Conservation (phyloP, 2,888 invertebrate species). For the Drosophila pegasa region DNA sequence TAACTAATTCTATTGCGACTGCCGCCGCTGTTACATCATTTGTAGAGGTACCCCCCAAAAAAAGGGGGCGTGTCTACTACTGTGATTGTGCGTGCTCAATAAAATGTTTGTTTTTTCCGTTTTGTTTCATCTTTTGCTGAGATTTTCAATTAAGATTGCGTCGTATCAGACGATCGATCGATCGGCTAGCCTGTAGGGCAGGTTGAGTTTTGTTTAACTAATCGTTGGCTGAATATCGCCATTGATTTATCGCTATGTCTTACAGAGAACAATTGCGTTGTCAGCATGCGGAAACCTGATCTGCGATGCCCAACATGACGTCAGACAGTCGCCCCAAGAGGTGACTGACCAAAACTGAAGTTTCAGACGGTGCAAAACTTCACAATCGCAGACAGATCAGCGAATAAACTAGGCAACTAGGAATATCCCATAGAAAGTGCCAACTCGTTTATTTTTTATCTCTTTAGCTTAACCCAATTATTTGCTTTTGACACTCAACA, state of each 20-base stretch:
- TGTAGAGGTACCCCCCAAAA: neutral
- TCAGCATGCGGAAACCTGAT: constrained; percentile 38
- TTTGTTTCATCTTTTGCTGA: constrained; percentile 1
- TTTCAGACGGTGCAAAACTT: neutral
- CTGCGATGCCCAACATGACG: constrained; percentile 21
- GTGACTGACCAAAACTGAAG: constrained; percentile 41
- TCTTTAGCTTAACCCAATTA: constrained; percentile 15
- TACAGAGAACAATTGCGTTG: constrained; percentile 35
- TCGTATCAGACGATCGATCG: constrained; percentile 8
- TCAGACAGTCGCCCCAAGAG: constrained; percentile 20
- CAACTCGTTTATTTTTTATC: neutral
- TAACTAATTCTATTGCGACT: neutral
- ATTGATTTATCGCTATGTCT: constrained; percentile 33
- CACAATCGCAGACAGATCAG: no score
- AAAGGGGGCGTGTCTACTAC: constrained; percentile 10
- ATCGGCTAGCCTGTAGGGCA: constrained; percentile 33
- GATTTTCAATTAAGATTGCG: constrained; percentile 40
- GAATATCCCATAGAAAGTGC: constrained; percentile 1
- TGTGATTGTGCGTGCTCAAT: neutral
- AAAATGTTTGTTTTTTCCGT: neutral
- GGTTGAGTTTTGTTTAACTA: constrained; percentile 21
- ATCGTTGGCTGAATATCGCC: constrained; percentile 16
- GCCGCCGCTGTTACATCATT: constrained; percentile 26
- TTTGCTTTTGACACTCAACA: neutral
- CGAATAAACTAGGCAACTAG: neutral